These are phyloP conservation scores for Podocnemis expansa DNA, from an alignment of 2,113 vertebrate species.

Conservation along the genomic window DNA sequence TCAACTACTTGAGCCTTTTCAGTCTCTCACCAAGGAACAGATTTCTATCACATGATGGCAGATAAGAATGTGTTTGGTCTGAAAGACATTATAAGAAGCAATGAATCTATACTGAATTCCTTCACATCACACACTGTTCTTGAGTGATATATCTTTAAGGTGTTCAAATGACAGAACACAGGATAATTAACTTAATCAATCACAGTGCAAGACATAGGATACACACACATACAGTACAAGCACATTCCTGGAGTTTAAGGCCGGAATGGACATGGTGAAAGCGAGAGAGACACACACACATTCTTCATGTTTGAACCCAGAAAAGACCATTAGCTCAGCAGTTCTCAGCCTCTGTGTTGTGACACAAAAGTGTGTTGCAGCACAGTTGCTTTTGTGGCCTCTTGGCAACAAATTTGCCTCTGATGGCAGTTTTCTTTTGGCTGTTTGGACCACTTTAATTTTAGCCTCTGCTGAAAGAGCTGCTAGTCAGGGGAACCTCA, in stretches of 20 bases:
- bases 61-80: neutral
- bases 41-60: fast-evolving
- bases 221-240: neutral
- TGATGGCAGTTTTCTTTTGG: too few species aligned
- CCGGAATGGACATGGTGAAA: neutral
- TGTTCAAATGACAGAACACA: neutral
- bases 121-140: neutral
- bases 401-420: too few species aligned
- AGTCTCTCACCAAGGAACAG: neutral
- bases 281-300: too few species aligned
- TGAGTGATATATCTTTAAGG: neutral
- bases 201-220: neutral
- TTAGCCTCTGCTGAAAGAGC: too few species aligned
- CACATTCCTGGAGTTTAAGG: neutral
- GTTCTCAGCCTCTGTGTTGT: too few species aligned
- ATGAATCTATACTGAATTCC: neutral
- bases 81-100: neutral
- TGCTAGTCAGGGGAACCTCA: too few species aligned
- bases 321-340: neutral
- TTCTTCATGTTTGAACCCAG: too few species aligned
- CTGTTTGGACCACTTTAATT: too few species aligned
- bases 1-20: neutral
- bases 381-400: too few species aligned
- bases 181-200: neutral
- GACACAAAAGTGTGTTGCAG: too few species aligned